Base-by-base conservation (phyloP, 2,113 vertebrate species). In the Siniperca chuatsi region DNA sequence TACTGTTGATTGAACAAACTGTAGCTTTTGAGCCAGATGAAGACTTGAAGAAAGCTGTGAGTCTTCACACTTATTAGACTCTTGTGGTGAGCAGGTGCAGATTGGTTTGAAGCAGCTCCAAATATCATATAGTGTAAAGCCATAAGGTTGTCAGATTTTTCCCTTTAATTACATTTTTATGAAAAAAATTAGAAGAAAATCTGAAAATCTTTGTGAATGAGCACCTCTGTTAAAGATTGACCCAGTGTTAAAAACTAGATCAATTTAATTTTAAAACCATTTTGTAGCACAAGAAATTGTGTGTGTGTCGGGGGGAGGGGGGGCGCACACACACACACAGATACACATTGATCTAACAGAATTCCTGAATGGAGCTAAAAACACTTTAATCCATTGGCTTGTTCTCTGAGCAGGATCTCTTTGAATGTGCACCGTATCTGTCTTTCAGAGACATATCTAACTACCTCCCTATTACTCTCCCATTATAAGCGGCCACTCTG, bases 401-500 rank as follows among this genome's bases (percentile, higher is more conserved):
- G 37, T 79, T 84, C 68, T 66, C 7, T 15, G 52, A 57, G 66
- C 72, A 33, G 57, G 6, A 65, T 88, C 42, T 68, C 52, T 79
- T 89, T 86, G 4, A 60, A 83, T 48, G 16, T 33, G 75, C 66
- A 73, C 78, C 71, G 79, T 79, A 87, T 88, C 83, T 75, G 91
- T 88, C 81, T 80, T 82, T 79, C 15, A 0, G 62, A 90, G 90
- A 90, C 90, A 75, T 72, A 81, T 81, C 89, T 92, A 91, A 90
- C 87, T 78, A 82, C 85, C 68, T 67, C 86, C 80, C 84, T 74
- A 93, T 94, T 93, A 89, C 83, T 89, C 80, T 85, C 81, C 88
- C 81, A 93, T 94, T 92, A 93, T 84, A 87, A 61, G 50, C 81
- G 87, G 85, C 85, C 91, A 90, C 86, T 84, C 82, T 84, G 79